Evolutionary conservation across 2,113 vertebrate species (phyloP).

Genomic region (Panthera leo): DNA sequence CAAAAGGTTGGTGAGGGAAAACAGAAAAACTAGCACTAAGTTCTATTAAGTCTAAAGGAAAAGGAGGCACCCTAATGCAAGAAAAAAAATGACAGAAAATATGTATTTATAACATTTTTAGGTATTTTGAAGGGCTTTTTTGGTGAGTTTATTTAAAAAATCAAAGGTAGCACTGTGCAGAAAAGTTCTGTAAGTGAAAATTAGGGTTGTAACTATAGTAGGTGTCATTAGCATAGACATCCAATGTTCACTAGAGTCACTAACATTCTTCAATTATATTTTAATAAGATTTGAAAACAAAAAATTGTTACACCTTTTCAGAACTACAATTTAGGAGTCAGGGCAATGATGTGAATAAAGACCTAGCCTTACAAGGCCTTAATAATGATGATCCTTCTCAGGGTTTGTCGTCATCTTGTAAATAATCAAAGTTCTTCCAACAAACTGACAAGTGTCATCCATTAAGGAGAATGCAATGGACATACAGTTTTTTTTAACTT

Average conservation of each 20-base stretch:
- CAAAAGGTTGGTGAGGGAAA: background rate
- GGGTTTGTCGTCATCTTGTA: background rate
- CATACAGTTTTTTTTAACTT: background rate
- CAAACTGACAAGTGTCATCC: background rate
- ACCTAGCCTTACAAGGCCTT: background rate
- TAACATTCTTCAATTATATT: slow-evolving; percentile 26
- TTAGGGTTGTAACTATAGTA: slow-evolving; percentile 4
- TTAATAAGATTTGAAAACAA: slow-evolving; percentile 34
- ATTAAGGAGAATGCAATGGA: background rate
- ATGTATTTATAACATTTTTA: background rate
- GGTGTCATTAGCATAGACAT: slow-evolving; percentile 45
- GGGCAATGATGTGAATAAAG: background rate
- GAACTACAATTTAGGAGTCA: slow-evolving; percentile 37
- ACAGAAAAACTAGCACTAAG: slow-evolving; percentile 41
- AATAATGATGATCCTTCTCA: slow-evolving; percentile 14
- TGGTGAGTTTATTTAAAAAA: background rate
- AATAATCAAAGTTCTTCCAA: slow-evolving; percentile 38
- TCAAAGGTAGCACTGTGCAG: background rate
- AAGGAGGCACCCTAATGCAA: slow-evolving; percentile 2
- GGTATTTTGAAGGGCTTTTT: slow-evolving; percentile 39
- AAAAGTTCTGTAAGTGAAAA: slow-evolving; percentile 30
- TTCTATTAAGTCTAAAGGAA: slow-evolving; percentile 4
- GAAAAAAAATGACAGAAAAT: slow-evolving; percentile 27
- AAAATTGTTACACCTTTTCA: background rate
- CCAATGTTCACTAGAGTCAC: slow-evolving; percentile 2